phyloP scores from a whole-genome alignment of 2,113 vertebrate genomes.

The Fukomys damarensis region DNA sequence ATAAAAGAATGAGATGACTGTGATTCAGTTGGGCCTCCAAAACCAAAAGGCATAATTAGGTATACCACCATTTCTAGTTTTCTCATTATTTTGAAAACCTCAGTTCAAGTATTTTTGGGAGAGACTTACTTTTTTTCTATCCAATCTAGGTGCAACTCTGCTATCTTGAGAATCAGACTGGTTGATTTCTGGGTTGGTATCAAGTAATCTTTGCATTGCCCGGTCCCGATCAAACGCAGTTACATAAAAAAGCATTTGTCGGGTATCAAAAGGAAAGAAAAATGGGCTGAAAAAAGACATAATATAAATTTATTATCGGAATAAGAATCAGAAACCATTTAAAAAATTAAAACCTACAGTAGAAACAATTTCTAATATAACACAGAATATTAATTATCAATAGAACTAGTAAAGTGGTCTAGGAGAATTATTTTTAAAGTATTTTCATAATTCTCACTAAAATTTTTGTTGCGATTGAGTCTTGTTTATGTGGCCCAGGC shows the following conservation, averaged over 20 bases:
- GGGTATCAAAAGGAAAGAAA: constrained; percentile 99
- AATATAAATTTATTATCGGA: constrained; percentile 53
- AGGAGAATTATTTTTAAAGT: not conserved
- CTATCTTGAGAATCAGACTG: constrained; percentile 99
- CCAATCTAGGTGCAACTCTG: constrained; percentile 97
- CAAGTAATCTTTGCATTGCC: constrained; percentile 98
- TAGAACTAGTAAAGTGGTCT: not conserved
- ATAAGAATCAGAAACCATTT: constrained; percentile 45
- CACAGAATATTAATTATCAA: constrained; percentile 6
- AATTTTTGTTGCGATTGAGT: not conserved
- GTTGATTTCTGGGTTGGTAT: constrained; percentile 99
- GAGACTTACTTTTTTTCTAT: constrained; percentile 96
- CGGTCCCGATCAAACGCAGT: constrained; percentile 99
- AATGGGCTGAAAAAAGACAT: constrained; percentile 91
- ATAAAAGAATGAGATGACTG: not conserved
- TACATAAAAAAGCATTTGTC: constrained; percentile 99
- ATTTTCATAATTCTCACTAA: not conserved
- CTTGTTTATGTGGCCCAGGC: not conserved
- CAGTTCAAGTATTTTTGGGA: not conserved
- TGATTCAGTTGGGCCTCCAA: not conserved
- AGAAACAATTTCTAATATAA: constrained; percentile 26
- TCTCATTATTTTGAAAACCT: constrained; percentile 1
- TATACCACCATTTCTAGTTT: not conserved
- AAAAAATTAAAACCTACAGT: not conserved
- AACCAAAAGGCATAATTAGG: not conserved